These are phyloP conservation scores for Lateolabrax maculatus DNA, from an alignment of 2,797 vertebrate genomes.

Conservation along the genomic window DNA sequence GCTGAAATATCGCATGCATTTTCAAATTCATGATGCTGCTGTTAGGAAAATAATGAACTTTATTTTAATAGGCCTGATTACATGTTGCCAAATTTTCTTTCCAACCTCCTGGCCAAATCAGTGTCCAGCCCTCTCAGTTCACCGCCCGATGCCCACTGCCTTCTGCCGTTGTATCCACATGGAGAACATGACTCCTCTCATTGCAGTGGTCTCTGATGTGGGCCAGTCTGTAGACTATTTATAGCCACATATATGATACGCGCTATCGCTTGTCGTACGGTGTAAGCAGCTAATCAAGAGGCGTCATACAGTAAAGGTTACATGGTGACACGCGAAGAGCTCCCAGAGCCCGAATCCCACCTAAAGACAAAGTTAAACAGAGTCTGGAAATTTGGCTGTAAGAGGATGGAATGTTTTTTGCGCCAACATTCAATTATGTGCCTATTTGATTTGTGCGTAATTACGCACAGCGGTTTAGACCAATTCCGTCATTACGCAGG, in stretches of 20 bases:
- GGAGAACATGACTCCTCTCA: constrained; percentile 52
- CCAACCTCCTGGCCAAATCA: constrained; percentile 41
- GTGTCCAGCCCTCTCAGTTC: constrained; percentile 60
- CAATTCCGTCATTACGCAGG: constrained; percentile 37
- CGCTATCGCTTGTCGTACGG: constrained; percentile 51
- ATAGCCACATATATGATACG: constrained; percentile 67
- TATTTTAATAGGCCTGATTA: constrained; percentile 39
- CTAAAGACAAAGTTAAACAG: constrained; percentile 31
- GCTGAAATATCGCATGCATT: constrained; percentile 2
- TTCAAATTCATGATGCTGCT: constrained; percentile 22
- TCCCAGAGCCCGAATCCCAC: constrained; percentile 3
- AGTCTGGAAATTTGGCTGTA: constrained; percentile 39
- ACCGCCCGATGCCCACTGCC: constrained; percentile 51
- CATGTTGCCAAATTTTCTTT: constrained; percentile 38
- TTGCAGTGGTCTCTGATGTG: constrained; percentile 54
- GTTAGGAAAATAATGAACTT: constrained; percentile 1
- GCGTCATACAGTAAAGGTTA: constrained; percentile 42
- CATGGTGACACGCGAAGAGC: constrained; percentile 5
- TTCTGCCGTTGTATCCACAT: constrained; percentile 52
- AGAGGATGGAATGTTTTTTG: constrained; percentile 33
- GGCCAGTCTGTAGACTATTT: constrained; percentile 66
- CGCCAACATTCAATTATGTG: constrained; percentile 36
- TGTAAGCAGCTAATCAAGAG: constrained; percentile 50
- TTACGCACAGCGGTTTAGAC: constrained; percentile 54
- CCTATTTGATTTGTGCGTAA: constrained; percentile 62